A percentile compares a stretch with the other conserved stretches of the same genome.
Conservation (phyloP, 2,113 vertebrate genomes). For the Coryphaenoides rupestris region DNA sequence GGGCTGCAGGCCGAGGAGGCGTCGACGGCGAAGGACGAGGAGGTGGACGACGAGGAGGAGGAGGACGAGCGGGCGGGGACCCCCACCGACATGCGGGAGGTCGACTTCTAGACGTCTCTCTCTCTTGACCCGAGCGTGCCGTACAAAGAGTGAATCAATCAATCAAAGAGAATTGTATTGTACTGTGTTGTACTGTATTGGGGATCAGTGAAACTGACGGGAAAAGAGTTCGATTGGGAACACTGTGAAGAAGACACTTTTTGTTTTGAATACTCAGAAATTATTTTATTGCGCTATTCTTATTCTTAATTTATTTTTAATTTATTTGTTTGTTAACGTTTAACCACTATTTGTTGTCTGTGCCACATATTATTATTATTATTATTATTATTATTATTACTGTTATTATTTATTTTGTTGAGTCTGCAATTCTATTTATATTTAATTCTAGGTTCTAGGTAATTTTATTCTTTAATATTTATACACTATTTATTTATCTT, state of each 20-base stretch:
- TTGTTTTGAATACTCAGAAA: constrained; percentile 34
- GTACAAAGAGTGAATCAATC: constrained; percentile 44
- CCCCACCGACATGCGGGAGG: constrained; percentile 74
- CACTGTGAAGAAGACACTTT: constrained; percentile 34
- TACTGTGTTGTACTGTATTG: too few relatives aligned
- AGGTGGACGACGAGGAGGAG: constrained; percentile 64
- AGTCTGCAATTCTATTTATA: constrained; percentile 17
- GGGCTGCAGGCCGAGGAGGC: constrained; percentile 43
- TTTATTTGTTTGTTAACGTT: constrained; percentile 43
- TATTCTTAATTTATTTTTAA: constrained; percentile 63
- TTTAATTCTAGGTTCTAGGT: constrained; percentile 44
- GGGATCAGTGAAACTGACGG: constrained; percentile 71
- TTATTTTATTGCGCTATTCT: constrained; percentile 36
- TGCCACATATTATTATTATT: constrained; percentile 1
- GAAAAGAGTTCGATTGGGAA: constrained; percentile 44
- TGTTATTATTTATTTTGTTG: constrained; percentile 37
- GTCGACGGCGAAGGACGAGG: constrained; percentile 51
- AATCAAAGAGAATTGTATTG: constrained; percentile 8
- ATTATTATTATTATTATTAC: too few relatives aligned
- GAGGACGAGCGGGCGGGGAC: constrained; percentile 66
- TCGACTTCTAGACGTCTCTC: constrained; percentile 70
- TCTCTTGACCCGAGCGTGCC: neutral
- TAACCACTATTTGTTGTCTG: constrained; percentile 25
- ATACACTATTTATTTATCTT: constrained; percentile 63
- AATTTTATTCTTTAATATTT: constrained; percentile 55